These are phyloP conservation scores for Neria commutata DNA, from an alignment of 2,888 invertebrate genomes.

Conservation along the genomic window DNA sequence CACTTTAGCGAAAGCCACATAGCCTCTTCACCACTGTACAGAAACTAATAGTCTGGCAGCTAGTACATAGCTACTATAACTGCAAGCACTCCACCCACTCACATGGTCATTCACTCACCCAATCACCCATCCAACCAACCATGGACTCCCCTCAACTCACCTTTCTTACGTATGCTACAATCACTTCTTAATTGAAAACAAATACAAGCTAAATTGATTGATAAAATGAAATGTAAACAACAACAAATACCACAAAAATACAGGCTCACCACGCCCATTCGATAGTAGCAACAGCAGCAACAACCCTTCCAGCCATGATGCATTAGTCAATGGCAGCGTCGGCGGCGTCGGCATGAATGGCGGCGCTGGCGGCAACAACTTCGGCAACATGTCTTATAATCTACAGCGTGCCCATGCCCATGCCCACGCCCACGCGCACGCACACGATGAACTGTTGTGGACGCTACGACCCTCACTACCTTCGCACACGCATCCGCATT, in stretches of 20 bases:
- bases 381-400: conserved; percentile 50
- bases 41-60: too few relatives aligned
- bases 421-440: conserved; percentile 41
- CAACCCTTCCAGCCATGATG: conserved; percentile 49
- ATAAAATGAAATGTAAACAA: conserved; percentile 34
- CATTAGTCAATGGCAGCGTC: conserved; percentile 35
- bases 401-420: conserved; percentile 50
- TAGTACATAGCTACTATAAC: conserved; percentile 33
- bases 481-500: conserved; percentile 31
- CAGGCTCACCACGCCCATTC: conserved; percentile 62
- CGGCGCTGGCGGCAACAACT: conserved; percentile 44
- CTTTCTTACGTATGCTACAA: too few relatives aligned
- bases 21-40: too few relatives aligned
- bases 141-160: too few relatives aligned
- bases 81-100: conserved; percentile 24
- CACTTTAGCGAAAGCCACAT: too few relatives aligned
- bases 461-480: conserved; percentile 17
- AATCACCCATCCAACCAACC: too few relatives aligned
- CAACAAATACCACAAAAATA: conserved; percentile 48
- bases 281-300: conserved; percentile 38
- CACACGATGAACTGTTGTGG: conserved; percentile 16
- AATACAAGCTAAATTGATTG: too few relatives aligned
- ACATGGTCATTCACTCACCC: conserved; percentile 25
- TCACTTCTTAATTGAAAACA: too few relatives aligned
- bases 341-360: conserved; percentile 35